Conservation (phyloP, 2,888 invertebrate genomes). For the Noctua janthina region DNA sequence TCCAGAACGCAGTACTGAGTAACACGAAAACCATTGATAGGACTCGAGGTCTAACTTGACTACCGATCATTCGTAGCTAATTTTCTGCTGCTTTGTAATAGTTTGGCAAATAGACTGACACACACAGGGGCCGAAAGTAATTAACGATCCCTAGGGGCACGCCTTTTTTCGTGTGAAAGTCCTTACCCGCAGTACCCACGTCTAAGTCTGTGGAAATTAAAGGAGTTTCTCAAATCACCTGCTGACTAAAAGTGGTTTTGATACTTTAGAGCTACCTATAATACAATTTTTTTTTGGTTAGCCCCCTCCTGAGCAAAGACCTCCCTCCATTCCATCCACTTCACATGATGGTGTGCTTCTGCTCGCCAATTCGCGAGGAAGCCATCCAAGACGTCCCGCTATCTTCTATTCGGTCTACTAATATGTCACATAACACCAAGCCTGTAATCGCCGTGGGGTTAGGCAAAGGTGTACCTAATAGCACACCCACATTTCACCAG, state of each 20-base stretch:
- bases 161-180: constrained; percentile 1
- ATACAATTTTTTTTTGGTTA: too few species aligned
- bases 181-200: neutral
- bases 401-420: too few species aligned
- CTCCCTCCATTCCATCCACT: too few species aligned
- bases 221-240: neutral
- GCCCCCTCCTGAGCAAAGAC: neutral
- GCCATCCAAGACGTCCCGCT: too few species aligned
- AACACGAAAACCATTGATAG: neutral
- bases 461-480: too few species aligned
- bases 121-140: neutral
- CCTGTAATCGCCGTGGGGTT: too few species aligned
- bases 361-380: too few species aligned
- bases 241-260: neutral
- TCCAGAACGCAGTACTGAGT: neutral
- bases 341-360: too few species aligned
- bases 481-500: too few species aligned
- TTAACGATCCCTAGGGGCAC: neutral
- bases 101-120: neutral
- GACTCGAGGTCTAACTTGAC: neutral
- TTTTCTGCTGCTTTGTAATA: neutral
- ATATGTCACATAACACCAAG: too few species aligned
- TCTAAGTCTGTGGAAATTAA: neutral
- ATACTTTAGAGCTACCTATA: neutral
- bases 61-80: neutral